phyloP scores from a whole-genome alignment of 30 jellyfish, hydroid and myxozoan species.

The Haliclystus octoradiatus region DNA sequence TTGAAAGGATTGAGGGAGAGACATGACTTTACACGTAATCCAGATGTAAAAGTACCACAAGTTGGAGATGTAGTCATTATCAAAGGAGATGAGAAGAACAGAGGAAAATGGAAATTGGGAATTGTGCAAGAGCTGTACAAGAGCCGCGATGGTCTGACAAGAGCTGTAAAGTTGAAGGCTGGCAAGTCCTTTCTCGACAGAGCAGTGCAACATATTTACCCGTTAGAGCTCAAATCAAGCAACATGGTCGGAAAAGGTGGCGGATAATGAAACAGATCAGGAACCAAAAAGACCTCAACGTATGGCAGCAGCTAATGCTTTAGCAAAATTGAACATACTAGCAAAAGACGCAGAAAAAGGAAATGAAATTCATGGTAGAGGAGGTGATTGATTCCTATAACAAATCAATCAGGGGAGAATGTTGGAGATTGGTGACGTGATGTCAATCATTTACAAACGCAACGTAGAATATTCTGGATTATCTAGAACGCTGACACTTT shows the following conservation, averaged over 20 bases:
- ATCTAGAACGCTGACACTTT: too few species aligned
- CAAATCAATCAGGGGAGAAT: too few species aligned
- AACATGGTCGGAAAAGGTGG: constrained; percentile 26
- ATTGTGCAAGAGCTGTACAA: constrained; percentile 7
- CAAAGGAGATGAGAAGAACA: constrained; percentile 41
- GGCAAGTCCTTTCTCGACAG: constrained; percentile 37
- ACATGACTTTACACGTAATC: constrained; percentile 20
- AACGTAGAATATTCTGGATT: too few species aligned
- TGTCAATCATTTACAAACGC: too few species aligned
- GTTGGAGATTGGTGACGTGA: too few species aligned
- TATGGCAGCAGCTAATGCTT: too few species aligned
- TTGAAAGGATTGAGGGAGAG: constrained; percentile 35
- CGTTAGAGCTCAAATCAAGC: constrained; percentile 40
- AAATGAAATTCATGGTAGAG: too few species aligned
- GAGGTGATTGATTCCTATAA: too few species aligned
- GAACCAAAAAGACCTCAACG: too few species aligned
- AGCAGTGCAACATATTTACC: constrained; percentile 36
- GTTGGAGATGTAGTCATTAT: constrained; percentile 50
- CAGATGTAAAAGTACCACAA: constrained; percentile 5
- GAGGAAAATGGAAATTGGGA: constrained; percentile 39
- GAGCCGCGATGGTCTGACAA: constrained; percentile 45
- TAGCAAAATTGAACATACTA: too few species aligned
- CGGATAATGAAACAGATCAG: too few species aligned
- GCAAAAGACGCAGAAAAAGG: too few species aligned
- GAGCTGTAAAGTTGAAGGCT: constrained; percentile 43